These are phyloP conservation scores for Microplitis demolitor DNA, from an alignment of 1,140 invertebrate genomes.

Conservation along the genomic window DNA sequence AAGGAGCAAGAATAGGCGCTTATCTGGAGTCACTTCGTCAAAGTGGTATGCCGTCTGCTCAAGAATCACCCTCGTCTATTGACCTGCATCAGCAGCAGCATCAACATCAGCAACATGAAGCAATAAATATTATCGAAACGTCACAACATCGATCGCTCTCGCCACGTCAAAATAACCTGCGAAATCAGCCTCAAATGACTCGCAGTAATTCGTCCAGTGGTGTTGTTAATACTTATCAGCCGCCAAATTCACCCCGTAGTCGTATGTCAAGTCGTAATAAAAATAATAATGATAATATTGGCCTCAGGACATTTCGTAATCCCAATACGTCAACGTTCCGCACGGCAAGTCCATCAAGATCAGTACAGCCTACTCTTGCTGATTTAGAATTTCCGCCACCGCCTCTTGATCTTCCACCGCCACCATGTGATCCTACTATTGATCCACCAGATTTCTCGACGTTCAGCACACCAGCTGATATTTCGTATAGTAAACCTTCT, in stretches of 20 bases:
- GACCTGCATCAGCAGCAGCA: slow-evolving; percentile 34
- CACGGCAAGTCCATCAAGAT: slow-evolving; percentile 65
- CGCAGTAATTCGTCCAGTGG: slow-evolving; percentile 82
- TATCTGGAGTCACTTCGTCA: slow-evolving; percentile 91
- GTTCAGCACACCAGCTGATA: slow-evolving; percentile 17
- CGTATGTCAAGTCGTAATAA: slow-evolving; percentile 54
- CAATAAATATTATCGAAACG: slow-evolving; percentile 23
- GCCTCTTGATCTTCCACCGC: slow-evolving; percentile 77
- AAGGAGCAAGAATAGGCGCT: slow-evolving; percentile 92
- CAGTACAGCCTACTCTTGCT: slow-evolving; percentile 69
- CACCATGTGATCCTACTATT: slow-evolving; percentile 55
- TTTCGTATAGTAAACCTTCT: slow-evolving; percentile 41
- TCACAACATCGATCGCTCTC: slow-evolving; percentile 58
- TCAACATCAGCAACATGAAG: slow-evolving; percentile 20
- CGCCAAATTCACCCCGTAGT: slow-evolving; percentile 64
- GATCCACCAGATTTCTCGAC: background rate
- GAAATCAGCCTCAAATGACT: slow-evolving; percentile 79
- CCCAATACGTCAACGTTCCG: slow-evolving; percentile 64
- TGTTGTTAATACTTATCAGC: slow-evolving; percentile 70
- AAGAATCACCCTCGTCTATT: slow-evolving; percentile 57
- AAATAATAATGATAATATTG: slow-evolving; percentile 51
- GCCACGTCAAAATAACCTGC: slow-evolving; percentile 67
- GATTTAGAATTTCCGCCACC: slow-evolving; percentile 87
- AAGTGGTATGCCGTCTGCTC: slow-evolving; percentile 67
- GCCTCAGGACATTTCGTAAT: slow-evolving; percentile 63